Conservation (phyloP, 23 tunicate genomes). For the Diplosoma virens region DNA sequence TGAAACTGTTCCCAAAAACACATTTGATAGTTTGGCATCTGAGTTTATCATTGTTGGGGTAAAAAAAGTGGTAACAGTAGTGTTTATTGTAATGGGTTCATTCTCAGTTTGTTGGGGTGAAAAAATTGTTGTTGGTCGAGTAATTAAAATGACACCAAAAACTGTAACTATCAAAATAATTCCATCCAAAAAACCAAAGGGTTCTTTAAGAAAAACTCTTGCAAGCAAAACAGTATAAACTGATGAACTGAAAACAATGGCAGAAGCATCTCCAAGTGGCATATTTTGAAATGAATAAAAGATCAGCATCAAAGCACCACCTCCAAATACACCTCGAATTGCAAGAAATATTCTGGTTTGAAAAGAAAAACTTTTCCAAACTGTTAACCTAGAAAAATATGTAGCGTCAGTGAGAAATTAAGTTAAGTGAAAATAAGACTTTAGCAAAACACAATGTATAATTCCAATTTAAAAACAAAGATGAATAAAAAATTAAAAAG, state of each 20-base stretch:
- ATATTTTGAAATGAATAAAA: constrained; percentile 48
- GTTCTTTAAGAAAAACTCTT: constrained; percentile 30
- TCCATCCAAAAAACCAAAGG: constrained; percentile 13
- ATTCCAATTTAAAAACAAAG: too few relatives aligned
- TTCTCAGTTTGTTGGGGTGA: neutral
- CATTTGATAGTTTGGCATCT: neutral
- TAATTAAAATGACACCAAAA: constrained; percentile 16
- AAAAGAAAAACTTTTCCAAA: neutral
- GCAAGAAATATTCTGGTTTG: constrained; percentile 10
- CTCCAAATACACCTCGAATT: constrained; percentile 25
- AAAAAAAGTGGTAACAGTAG: neutral
- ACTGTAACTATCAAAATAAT: neutral
- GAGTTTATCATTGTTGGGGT: too few relatives aligned
- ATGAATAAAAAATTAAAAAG: too few relatives aligned
- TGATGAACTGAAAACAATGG: constrained; percentile 38
- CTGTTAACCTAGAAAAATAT: constrained; percentile 5
- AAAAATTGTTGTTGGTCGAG: constrained; percentile 20
- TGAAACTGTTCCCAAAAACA: neutral
- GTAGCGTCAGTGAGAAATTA: too few relatives aligned
- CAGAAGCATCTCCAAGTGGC: constrained; percentile 48
- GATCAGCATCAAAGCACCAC: constrained; percentile 9
- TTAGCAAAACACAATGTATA: too few relatives aligned
- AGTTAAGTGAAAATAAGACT: neutral
- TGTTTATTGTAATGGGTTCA: neutral
- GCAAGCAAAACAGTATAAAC: constrained; percentile 20